Conservation (phyloP, 2,797 vertebrate genomes). For the Picus viridis region DNA sequence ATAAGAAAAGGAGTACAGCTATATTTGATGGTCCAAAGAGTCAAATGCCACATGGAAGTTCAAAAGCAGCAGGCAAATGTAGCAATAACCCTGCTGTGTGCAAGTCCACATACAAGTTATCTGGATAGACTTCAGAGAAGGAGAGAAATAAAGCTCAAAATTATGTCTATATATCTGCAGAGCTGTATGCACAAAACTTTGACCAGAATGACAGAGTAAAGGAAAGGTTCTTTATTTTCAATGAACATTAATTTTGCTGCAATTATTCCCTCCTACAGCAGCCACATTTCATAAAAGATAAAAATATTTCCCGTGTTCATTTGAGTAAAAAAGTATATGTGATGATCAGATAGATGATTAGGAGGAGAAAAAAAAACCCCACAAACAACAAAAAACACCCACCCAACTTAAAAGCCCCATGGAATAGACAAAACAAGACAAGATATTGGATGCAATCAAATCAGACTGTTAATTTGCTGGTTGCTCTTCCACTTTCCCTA, state of each 20-base stretch:
- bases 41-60: slow-evolving; percentile 22
- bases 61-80: not conserved
- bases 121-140: slow-evolving; percentile 16
- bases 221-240: not conserved
- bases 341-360: not conserved
- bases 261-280: not conserved
- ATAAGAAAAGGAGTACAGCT: slow-evolving; percentile 53
- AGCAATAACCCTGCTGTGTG: not conserved
- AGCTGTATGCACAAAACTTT: not conserved
- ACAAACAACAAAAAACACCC: too few relatives aligned
- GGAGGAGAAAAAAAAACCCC: not conserved
- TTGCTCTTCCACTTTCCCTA: not conserved
- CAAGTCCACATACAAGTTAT: not conserved
- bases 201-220: not conserved
- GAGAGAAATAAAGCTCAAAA: not conserved
- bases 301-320: not conserved
- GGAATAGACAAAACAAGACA: not conserved
- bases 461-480: not conserved
- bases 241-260: not conserved
- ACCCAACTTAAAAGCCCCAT: too few relatives aligned
- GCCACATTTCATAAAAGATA: not conserved
- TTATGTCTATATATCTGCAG: not conserved
- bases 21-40: slow-evolving; percentile 30
- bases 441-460: not conserved
- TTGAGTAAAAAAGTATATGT: not conserved